Evolutionary conservation across 1,140 invertebrate species (phyloP).

Genomic region (Tetramorium alpestre): DNA sequence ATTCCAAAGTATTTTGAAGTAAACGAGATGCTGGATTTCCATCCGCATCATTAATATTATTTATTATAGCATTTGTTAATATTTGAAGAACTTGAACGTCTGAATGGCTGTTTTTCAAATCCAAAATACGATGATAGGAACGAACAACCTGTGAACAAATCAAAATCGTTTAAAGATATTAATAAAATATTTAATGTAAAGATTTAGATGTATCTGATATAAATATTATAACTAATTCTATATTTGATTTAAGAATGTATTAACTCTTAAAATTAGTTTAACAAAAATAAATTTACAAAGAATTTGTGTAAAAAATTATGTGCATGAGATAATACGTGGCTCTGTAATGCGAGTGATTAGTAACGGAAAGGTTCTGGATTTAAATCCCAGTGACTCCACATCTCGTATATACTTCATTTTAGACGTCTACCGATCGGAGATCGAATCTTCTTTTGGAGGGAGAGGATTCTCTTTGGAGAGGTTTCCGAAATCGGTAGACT

Average conservation of each 20-base stretch:
- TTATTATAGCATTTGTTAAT: constrained; percentile 90
- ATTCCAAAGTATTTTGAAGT: constrained; percentile 88
- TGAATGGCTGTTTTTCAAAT: constrained; percentile 93
- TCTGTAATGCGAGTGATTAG: too few species aligned
- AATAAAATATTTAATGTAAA: constrained; percentile 14
- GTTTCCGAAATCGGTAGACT: too few species aligned
- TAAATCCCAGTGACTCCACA: too few species aligned
- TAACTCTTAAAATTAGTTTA: neutral
- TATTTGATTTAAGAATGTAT: neutral
- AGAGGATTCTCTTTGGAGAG: too few species aligned
- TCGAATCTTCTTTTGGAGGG: too few species aligned
- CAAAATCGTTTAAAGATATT: constrained; percentile 44
- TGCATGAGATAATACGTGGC: neutral
- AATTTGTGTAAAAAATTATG: constrained; percentile 5
- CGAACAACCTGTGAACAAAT: constrained; percentile 88
- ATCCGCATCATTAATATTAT: constrained; percentile 88
- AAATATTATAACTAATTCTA: neutral
- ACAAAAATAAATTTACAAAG: neutral
- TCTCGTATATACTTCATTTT: too few species aligned
- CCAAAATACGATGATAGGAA: constrained; percentile 93
- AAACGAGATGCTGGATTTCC: constrained; percentile 86
- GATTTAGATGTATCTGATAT: constrained; percentile 9
- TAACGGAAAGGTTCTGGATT: too few species aligned
- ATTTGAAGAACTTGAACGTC: constrained; percentile 93
- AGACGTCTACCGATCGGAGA: too few species aligned